Base-by-base conservation (phyloP, 2,888 invertebrate species). In the Cerceris ruficornis region DNA sequence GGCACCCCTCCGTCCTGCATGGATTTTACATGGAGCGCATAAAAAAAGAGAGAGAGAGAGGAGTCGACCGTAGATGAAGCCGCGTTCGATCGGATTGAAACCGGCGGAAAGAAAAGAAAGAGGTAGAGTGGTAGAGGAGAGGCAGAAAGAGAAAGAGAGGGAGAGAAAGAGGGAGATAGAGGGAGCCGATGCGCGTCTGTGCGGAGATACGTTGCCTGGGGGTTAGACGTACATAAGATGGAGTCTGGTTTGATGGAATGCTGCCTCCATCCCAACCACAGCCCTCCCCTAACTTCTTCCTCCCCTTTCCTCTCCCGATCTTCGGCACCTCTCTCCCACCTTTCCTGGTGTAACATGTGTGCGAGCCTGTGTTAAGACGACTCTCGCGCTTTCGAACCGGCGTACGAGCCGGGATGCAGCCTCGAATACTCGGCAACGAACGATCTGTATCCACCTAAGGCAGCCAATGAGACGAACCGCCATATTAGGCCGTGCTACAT, bases 171-270 rank as follows among this genome's bases (percentile, higher is more conserved):
- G 55, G 71, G 54, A 57, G 17, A 50, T 61, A 77, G 46, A 50
- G 79, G 55, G 28, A 28, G 28, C 28, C 28, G 28, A 28, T 28
- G 28, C 28, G 28, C 28, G 28, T 28, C 28, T 28, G 28, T 28
- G 81, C 70, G 70, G 82, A 86, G 87, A 87, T 85, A 81, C 82
- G 86, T 87, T 83, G 89, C 89, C 86, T 77, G 87, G 81, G 89
- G 90, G 88, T 86, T 88, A 88, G 85, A 88, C 86, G 86, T 87
- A 87, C 84, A 86, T 89, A 89, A 92, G 91, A 91, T 92, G 92
- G 90, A 91, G 91, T 91, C 91, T 91, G 91, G 89, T 91, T 92
- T 92, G 92, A 92, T 92, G 91, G 92, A 92, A 92, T 92, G 92
- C 88, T 90, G 90, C 90, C 90, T 88, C 87, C 86, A 86, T 88